phyloP scores from a whole-genome alignment of 2,113 vertebrate species.

The Scartelaos histophorus region DNA sequence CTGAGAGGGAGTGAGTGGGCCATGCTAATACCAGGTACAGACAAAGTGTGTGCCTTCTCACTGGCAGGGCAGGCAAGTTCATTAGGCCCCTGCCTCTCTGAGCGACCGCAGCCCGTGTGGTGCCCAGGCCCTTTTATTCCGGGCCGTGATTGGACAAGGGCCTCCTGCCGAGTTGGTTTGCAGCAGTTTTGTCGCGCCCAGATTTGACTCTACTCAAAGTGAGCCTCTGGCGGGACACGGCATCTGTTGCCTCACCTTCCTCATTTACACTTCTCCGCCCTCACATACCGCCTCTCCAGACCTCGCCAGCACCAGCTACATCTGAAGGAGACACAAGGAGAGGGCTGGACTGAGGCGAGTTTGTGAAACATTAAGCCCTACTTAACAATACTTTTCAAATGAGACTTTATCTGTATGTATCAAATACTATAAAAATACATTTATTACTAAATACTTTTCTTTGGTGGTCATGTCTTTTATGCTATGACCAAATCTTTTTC shows the following conservation, averaged over 20 bases:
- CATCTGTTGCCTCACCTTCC: conserved; percentile 99
- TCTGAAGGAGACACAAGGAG: conserved; percentile 47
- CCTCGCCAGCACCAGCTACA: conserved; percentile 53
- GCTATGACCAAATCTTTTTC: no score
- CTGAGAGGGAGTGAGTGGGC: conserved; percentile 18
- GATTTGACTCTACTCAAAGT: conserved; percentile 96
- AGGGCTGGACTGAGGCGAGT: conserved; percentile 70
- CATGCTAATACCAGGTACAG: conserved; percentile 56
- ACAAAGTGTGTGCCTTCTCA: conserved; percentile 41
- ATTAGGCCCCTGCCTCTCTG: conserved; percentile 75
- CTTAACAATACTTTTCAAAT: not conserved
- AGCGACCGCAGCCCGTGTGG: conserved; percentile 90
- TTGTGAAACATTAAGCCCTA: conserved; percentile 56
- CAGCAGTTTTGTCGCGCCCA: conserved; percentile 99
- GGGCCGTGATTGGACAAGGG: conserved; percentile 97
- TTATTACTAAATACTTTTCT: no score
- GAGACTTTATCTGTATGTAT: no score
- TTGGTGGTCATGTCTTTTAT: no score
- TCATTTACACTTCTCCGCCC: conserved; percentile 94
- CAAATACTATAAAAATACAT: no score
- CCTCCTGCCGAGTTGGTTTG: conserved; percentile 97
- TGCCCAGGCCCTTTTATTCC: conserved; percentile 94
- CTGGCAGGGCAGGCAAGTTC: conserved; percentile 67
- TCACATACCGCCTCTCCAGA: conserved; percentile 77
- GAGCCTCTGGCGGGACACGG: conserved; percentile 98